Evolutionary conservation across 2,113 vertebrate genomes (phyloP).

Genomic region (Lagopus muta): DNA sequence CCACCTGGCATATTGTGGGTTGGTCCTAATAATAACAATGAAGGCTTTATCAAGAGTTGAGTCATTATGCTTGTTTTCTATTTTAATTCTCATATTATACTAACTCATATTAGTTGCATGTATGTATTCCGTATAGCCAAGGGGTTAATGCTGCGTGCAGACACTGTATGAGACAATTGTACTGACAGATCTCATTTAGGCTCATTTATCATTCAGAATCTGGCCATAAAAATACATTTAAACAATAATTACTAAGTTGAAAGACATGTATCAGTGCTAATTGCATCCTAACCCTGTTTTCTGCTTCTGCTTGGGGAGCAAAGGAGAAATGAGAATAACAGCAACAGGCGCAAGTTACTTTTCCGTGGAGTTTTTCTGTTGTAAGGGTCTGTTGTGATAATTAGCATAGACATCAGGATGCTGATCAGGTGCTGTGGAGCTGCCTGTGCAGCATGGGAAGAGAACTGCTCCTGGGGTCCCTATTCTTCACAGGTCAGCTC

Average conservation of each 20-base stretch:
- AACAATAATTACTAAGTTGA: constrained; percentile 36
- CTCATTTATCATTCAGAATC: constrained; percentile 20
- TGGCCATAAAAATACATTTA: background rate
- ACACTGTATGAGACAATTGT: background rate
- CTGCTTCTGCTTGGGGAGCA: background rate
- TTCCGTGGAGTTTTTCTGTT: background rate
- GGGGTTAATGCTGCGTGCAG: background rate
- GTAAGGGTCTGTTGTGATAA: background rate
- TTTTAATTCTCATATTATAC: background rate
- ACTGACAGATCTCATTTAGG: background rate
- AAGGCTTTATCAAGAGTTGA: constrained; percentile 31
- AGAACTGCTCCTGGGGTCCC: background rate
- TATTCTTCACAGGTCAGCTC: background rate
- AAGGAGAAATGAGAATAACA: background rate
- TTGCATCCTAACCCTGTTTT: background rate
- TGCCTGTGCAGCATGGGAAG: background rate
- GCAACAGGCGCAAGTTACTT: background rate
- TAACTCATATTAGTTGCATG: background rate
- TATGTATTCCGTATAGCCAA: background rate
- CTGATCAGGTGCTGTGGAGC: background rate
- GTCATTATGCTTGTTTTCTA: background rate
- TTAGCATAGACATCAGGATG: background rate
- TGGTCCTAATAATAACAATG: constrained; percentile 35
- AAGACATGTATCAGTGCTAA: background rate
- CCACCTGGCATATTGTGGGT: constrained; percentile 30